Conservation (phyloP, 2,797 vertebrate genomes). For the Cyclura pinguis region DNA sequence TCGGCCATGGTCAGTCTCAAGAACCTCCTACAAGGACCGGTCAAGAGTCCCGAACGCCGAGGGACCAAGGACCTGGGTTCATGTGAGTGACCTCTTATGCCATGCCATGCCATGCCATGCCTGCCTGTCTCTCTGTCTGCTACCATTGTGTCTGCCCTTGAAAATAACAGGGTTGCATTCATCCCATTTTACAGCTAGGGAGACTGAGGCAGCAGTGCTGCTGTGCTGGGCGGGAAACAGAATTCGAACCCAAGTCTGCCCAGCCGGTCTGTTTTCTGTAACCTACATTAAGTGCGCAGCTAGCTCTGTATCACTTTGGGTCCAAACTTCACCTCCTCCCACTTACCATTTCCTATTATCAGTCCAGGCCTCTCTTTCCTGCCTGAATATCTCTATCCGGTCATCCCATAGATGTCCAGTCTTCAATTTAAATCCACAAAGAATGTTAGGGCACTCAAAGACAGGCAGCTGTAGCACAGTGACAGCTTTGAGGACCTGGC, state of each 20-base stretch:
- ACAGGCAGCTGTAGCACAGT: background rate
- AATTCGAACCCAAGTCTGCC: background rate
- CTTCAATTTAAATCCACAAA: background rate
- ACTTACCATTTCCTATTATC: background rate
- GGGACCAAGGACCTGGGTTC: conserved; percentile 78
- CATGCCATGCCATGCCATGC: background rate
- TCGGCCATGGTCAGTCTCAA: conserved; percentile 88
- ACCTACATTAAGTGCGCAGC: background rate
- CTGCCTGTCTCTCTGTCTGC: background rate
- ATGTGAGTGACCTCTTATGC: conserved; percentile 66
- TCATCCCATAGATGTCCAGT: background rate
- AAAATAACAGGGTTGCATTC: background rate
- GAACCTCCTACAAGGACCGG: conserved; percentile 89
- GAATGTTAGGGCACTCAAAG: background rate
- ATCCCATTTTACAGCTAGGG: background rate
- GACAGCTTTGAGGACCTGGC: background rate
- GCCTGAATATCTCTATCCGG: background rate
- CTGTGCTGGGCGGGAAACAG: too few relatives aligned
- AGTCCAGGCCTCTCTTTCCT: background rate
- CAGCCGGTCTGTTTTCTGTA: background rate
- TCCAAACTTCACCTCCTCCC: background rate
- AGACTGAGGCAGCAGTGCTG: background rate
- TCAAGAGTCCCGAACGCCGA: conserved; percentile 85
- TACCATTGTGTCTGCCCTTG: background rate
- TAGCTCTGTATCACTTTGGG: too few relatives aligned